Evolutionary conservation across 2,888 invertebrate genomes (phyloP).

Genomic region (Aphrophora alni): DNA sequence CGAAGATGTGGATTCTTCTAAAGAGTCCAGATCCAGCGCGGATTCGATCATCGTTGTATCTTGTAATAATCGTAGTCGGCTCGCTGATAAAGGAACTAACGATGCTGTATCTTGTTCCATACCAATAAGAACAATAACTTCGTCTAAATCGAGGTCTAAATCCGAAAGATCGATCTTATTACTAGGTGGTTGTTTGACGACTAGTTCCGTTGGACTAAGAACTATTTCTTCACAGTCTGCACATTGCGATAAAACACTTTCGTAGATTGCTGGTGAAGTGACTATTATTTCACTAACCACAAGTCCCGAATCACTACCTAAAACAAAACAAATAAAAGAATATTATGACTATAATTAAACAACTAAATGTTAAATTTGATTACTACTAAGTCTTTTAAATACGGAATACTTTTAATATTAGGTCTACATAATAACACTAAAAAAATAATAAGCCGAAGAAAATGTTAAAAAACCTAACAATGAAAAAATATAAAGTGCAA

Average conservation of each 20-base stretch:
- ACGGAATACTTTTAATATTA: no score
- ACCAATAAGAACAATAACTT: conserved; percentile 41
- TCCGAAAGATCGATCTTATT: conserved; percentile 40
- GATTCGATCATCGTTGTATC: conserved; percentile 93
- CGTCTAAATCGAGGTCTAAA: conserved; percentile 49
- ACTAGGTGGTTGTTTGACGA: conserved; percentile 11
- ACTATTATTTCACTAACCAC: conserved; percentile 7
- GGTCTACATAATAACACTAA: no score
- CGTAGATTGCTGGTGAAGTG: conserved; percentile 15
- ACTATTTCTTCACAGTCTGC: conserved; percentile 36
- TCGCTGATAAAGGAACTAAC: conserved; percentile 65
- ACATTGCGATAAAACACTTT: background rate
- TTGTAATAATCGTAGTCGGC: conserved; percentile 77
- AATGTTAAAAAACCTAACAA: no score
- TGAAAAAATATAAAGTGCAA: no score
- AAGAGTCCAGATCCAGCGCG: conserved; percentile 84
- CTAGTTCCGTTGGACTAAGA: conserved; percentile 40
- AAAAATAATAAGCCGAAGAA: no score
- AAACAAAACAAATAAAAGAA: background rate
- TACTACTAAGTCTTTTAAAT: no score
- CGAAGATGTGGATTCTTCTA: conserved; percentile 71
- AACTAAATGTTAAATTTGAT: no score
- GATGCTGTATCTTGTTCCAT: conserved; percentile 26
- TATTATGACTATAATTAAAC: no score
- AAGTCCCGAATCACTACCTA: conserved; percentile 26